Base-by-base conservation (phyloP, 2,888 invertebrate species). In the Pandemis cinnamomeana region DNA sequence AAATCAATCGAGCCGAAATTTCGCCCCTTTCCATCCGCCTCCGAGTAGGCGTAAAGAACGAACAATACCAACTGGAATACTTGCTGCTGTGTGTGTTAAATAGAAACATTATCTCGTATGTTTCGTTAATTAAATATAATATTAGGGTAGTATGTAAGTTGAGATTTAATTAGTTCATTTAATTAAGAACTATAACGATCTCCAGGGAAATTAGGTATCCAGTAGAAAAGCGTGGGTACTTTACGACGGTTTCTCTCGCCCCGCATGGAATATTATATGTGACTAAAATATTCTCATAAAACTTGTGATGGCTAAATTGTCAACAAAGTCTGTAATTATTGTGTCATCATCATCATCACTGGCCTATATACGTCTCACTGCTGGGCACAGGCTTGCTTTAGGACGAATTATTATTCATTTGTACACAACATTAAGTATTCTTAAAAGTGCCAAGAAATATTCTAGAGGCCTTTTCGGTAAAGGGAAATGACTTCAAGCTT, bases 1-100 rank as follows among this genome's bases (percentile, higher is more conserved):
- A 70, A 70, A 73, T 73, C 66, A 66, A 73, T 73, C 66, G 64
- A 46, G 51, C 64, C n/a, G 64, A 51, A 46, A 60, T 62, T 53
- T 72, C 72, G 44, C 62, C 72, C 72, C 62, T 41, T 72, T 63
- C 53, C 42, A 51, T 41, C 27, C 2, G 69, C 0, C 11, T 36
- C 71, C 42, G 41, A 41, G 27, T n/a, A 62, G 62, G 42, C 62
- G 62, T 42, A 42, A 64, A 44, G 55, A 7, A 44, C 60, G 41
- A 41, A 15, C 7, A 27, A 48, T 58, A 51, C 64, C 51, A 20
- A 60, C 48, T 66, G 20, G 27, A 44, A 55, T 8, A 13, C 7
- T 7, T 55, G 20, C 44, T 27, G 4, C n/a, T 13, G 58, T 46
- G 13, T 5, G 11, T 5, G 11, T 48, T 46, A 10, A 48, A 58